phyloP scores from a whole-genome alignment of 2,888 invertebrate species.

The Lasioglossum lativentre region DNA sequence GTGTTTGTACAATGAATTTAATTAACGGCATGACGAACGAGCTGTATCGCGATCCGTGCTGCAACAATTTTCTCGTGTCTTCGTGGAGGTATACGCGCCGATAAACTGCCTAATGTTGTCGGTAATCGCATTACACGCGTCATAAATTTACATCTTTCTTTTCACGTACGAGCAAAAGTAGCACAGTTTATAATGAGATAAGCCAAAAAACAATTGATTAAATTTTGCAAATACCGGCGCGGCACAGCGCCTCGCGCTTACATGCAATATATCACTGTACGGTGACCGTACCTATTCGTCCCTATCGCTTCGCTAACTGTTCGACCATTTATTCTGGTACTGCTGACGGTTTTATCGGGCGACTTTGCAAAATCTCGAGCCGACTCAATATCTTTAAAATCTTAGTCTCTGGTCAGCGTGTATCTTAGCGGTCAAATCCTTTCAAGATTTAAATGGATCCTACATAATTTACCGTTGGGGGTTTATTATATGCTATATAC shows the following conservation, averaged over 20 bases:
- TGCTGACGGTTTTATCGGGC: conserved; percentile 49
- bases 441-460: not conserved
- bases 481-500: too few relatives aligned
- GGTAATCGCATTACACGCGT: conserved; percentile 73
- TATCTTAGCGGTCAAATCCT: not conserved
- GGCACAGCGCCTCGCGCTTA: too few relatives aligned
- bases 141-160: conserved; percentile 67
- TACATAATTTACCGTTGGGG: conserved; percentile 1
- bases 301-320: conserved; percentile 59
- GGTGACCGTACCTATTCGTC: conserved; percentile 38
- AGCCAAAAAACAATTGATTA: conserved; percentile 70
- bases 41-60: conserved; percentile 24
- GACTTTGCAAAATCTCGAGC: conserved; percentile 28
- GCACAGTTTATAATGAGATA: conserved; percentile 54
- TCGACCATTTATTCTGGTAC: conserved; percentile 46
- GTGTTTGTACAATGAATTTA: conserved; percentile 60
- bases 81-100: conserved; percentile 47
- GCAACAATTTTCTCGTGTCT: conserved; percentile 26
- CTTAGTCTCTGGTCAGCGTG: not conserved
- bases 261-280: conserved; percentile 48
- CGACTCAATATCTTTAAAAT: conserved; percentile 31
- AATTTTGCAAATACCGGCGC: conserved; percentile 66
- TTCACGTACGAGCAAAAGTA: conserved; percentile 38
- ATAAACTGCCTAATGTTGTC: conserved; percentile 75
- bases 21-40: conserved; percentile 58